A percentile compares a stretch with the other conserved stretches of the same genome.
These are phyloP conservation scores for Leptinotarsa defecta DNA, from an alignment of 1,140 invertebrate genomes.

Conservation along the genomic window DNA sequence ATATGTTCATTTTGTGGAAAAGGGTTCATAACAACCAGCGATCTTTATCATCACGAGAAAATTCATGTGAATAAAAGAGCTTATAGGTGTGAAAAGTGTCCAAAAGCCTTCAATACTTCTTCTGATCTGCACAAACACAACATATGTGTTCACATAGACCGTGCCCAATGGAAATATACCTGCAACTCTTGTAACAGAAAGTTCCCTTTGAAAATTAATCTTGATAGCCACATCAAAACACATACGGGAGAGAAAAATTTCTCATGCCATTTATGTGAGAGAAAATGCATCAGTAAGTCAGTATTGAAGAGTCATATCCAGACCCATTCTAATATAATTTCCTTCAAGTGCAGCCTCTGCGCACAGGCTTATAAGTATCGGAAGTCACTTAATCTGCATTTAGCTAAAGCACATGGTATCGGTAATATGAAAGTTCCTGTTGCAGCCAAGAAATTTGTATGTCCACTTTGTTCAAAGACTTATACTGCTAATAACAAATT, in stretches of 20 bases:
- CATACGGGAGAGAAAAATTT: slow-evolving; percentile 53
- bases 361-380: slow-evolving; percentile 44
- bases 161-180: slow-evolving; percentile 44
- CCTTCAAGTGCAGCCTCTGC: slow-evolving; percentile 41
- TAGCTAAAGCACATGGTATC: slow-evolving; percentile 43
- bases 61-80: slow-evolving; percentile 47
- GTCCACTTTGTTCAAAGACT: slow-evolving; percentile 42
- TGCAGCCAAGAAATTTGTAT: slow-evolving; percentile 41
- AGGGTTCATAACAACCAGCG: slow-evolving; percentile 61
- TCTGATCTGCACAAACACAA: slow-evolving; percentile 49
- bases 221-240: slow-evolving; percentile 46
- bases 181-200: slow-evolving; percentile 39
- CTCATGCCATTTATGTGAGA: slow-evolving; percentile 49
- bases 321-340: slow-evolving; percentile 41
- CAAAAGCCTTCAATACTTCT: slow-evolving; percentile 49
- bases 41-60: slow-evolving; percentile 49
- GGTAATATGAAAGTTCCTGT: slow-evolving; percentile 41
- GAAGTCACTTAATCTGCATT: slow-evolving; percentile 44
- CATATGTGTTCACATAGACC: slow-evolving; percentile 46
- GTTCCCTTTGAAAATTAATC: slow-evolving; percentile 47
- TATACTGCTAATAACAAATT: slow-evolving; percentile 45
- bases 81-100: slow-evolving; percentile 43
- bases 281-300: slow-evolving; percentile 41
- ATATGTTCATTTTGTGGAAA: slow-evolving; percentile 71
- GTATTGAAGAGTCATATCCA: slow-evolving; percentile 43